These are phyloP conservation scores for Aptenodytes forsteri DNA, from an alignment of 2,113 vertebrate species.

Conservation along the genomic window DNA sequence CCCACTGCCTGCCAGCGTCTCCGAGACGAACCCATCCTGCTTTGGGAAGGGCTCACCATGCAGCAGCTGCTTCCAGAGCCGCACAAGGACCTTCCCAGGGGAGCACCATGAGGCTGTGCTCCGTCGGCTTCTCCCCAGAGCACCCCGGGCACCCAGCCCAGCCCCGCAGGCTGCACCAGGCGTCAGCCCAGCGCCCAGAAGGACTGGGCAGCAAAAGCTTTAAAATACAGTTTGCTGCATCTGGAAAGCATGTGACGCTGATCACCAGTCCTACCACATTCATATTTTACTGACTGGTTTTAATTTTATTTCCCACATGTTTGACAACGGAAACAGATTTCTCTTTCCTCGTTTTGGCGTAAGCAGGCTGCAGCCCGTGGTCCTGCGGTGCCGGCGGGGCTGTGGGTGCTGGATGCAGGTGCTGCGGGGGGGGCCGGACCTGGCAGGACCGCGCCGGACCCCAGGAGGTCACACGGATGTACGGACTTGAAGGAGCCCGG, in stretches of 20 bases:
- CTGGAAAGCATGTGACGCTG: background rate
- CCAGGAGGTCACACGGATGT: background rate
- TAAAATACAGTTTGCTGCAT: background rate
- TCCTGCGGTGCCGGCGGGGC: accelerated
- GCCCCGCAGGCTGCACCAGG: background rate
- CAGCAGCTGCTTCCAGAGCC: background rate
- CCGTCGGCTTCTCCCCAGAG: background rate
- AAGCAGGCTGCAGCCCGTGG: accelerated
- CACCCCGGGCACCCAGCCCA: background rate
- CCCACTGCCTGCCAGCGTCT: background rate
- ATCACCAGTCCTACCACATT: background rate
- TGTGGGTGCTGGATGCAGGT: background rate
- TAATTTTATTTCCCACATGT: background rate
- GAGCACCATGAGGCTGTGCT: background rate
- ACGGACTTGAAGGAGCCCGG: accelerated
- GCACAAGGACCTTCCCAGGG: background rate
- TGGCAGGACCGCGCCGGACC: accelerated
- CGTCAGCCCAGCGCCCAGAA: background rate
- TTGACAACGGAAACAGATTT: background rate
- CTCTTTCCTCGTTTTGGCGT: accelerated
- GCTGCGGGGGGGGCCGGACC: background rate
- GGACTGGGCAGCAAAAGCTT: background rate
- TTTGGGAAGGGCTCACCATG: background rate
- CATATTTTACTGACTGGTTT: background rate
- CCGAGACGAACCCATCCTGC: background rate